A percentile compares a stretch with the other conserved stretches of the same genome.
These are phyloP conservation scores for Scrobipalpa costella DNA, from an alignment of 2,888 invertebrate genomes.

Conservation along the genomic window DNA sequence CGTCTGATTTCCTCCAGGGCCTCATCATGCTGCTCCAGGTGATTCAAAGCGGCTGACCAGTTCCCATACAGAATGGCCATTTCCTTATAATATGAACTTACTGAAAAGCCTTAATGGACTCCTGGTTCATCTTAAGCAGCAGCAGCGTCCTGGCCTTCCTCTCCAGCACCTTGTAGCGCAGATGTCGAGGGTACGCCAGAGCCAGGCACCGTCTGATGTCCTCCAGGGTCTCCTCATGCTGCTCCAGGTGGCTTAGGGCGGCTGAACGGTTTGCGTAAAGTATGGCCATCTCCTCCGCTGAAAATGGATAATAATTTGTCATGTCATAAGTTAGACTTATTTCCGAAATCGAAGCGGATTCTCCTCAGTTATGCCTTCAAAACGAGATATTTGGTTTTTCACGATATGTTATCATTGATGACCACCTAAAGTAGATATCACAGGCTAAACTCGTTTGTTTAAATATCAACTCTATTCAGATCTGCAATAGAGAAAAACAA, in stretches of 20 bases:
- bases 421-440: too few relatives aligned
- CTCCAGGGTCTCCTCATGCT: slow-evolving; percentile 83
- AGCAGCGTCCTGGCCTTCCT: slow-evolving; percentile 87
- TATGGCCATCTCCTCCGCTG: slow-evolving; percentile 84
- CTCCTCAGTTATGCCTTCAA: too few relatives aligned
- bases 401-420: too few relatives aligned
- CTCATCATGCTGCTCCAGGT: slow-evolving; percentile 84
- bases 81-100: too few relatives aligned
- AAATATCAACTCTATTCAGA: too few relatives aligned
- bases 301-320: slow-evolving; percentile 28
- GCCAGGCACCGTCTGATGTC: slow-evolving; percentile 86
- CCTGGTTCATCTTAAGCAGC: slow-evolving; percentile 83
- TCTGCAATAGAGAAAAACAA: too few relatives aligned
- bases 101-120: slow-evolving; percentile 84
- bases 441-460: too few relatives aligned
- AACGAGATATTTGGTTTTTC: too few relatives aligned
- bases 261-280: slow-evolving; percentile 91
- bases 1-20: slow-evolving; percentile 87
- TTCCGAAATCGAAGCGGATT: too few relatives aligned
- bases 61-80: slow-evolving; percentile 80
- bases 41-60: slow-evolving; percentile 89
- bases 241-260: slow-evolving; percentile 86
- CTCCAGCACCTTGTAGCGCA: slow-evolving; percentile 88
- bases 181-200: slow-evolving; percentile 85
- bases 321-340: slow-evolving; percentile 11